Evolutionary conservation across 1,140 invertebrate genomes (phyloP).

Genomic region (Telenomus remus): DNA sequence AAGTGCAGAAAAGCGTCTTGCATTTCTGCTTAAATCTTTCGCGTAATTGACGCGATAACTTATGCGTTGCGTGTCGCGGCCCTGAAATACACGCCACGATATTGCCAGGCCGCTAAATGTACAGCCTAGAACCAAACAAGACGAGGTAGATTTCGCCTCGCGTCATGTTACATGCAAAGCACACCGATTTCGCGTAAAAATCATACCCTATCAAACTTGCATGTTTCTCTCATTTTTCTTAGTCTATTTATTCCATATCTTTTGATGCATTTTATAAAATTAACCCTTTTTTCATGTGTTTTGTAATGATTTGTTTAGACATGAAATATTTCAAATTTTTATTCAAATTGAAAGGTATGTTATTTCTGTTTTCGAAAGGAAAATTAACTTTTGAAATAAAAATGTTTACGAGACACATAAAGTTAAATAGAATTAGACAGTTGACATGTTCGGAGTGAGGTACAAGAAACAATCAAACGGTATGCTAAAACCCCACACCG

Average conservation of each 20-base stretch:
- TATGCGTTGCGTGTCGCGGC: constrained; percentile 52
- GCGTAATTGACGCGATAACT: constrained; percentile 45
- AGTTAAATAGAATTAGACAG: too few relatives aligned
- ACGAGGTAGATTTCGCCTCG: constrained; percentile 13
- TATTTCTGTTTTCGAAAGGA: too few relatives aligned
- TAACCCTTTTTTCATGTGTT: too few relatives aligned
- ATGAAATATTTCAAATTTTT: too few relatives aligned
- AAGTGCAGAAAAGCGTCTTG: constrained; percentile 34
- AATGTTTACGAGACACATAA: too few relatives aligned
- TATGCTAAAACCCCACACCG: not conserved
- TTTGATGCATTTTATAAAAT: too few relatives aligned
- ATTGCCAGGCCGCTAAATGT: constrained; percentile 42
- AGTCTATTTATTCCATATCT: too few relatives aligned
- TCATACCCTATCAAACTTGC: constrained; percentile 5
- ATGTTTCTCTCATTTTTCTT: too few relatives aligned
- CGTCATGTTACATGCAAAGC: constrained; percentile 25
- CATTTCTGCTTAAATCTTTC: constrained; percentile 51
- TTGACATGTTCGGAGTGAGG: not conserved
- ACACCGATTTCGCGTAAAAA: not conserved
- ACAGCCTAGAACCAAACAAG: constrained; percentile 12
- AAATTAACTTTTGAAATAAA: too few relatives aligned
- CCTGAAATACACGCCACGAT: constrained; percentile 26
- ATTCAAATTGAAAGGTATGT: too few relatives aligned
- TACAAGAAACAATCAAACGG: not conserved
- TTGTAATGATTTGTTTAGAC: too few relatives aligned